These are phyloP conservation scores for Thamnophis sirtalis DNA, from an alignment of 2,113 vertebrate genomes.

Conservation along the genomic window DNA sequence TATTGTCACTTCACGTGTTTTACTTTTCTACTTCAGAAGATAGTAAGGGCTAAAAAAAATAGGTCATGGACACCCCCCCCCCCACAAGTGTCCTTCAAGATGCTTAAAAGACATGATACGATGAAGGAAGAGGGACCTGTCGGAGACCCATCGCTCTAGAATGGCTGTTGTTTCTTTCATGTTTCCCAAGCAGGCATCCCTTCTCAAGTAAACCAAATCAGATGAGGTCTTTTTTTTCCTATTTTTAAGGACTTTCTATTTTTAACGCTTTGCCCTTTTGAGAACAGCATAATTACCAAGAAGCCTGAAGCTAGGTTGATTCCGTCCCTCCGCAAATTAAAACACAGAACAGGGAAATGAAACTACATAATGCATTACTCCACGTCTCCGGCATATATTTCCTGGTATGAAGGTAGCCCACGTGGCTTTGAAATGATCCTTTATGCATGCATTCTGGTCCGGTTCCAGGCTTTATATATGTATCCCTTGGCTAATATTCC, in stretches of 20 bases:
- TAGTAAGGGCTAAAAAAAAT: not conserved
- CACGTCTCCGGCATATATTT: not conserved
- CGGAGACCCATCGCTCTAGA: not conserved
- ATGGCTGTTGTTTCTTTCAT: not conserved
- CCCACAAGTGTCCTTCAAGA: not conserved
- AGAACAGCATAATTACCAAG: not conserved
- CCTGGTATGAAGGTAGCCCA: not conserved
- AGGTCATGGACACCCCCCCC: accelerated
- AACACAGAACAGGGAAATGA: not conserved
- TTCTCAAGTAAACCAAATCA: not conserved
- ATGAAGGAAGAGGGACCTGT: not conserved
- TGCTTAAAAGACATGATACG: not conserved
- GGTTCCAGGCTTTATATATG: not conserved
- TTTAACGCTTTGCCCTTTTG: not conserved
- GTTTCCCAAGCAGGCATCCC: not conserved
- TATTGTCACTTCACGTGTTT: not conserved
- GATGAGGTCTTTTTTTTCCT: not conserved
- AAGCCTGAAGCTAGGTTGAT: not conserved
- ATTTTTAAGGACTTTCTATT: not conserved
- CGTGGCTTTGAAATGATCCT: not conserved
- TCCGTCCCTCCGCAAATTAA: not conserved
- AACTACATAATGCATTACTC: not conserved
- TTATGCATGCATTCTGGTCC: not conserved
- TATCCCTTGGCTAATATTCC: not conserved
- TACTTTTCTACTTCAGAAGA: not conserved